Conservation (phyloP, 2,888 invertebrate genomes). For the Gymnoscelis rufifasciata region DNA sequence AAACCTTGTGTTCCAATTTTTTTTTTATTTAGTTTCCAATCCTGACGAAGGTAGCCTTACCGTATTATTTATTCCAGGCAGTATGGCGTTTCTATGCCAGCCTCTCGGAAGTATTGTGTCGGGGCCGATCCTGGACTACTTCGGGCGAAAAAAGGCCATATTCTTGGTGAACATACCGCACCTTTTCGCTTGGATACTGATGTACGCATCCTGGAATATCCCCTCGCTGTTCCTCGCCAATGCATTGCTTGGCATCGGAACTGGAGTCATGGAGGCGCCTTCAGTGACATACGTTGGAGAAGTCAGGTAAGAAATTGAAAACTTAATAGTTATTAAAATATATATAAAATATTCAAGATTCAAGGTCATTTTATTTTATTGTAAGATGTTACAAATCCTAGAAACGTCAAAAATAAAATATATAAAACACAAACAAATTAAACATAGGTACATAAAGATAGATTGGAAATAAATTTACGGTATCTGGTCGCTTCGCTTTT, state of each 20-base stretch:
- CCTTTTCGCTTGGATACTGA: constrained; percentile 76
- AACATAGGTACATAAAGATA: too few relatives aligned
- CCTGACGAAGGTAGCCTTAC: background rate
- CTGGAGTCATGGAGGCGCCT: constrained; percentile 80
- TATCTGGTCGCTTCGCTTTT: too few relatives aligned
- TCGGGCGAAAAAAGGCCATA: constrained; percentile 76
- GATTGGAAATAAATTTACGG: too few relatives aligned
- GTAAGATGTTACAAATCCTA: too few relatives aligned
- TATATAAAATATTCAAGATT: too few relatives aligned
- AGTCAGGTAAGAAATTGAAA: constrained; percentile 68
- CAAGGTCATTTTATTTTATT: too few relatives aligned
- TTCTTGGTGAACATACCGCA: constrained; percentile 79
- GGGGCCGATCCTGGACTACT: constrained; percentile 73
- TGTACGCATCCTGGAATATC: constrained; percentile 71
- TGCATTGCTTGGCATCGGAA: constrained; percentile 76
- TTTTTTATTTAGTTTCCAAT: too few relatives aligned
- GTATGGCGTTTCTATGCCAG: constrained; percentile 77
- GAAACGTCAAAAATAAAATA: too few relatives aligned
- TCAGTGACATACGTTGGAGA: constrained; percentile 81
- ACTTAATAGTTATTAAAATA: too few relatives aligned
- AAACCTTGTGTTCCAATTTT: too few relatives aligned
- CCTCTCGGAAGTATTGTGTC: constrained; percentile 79
- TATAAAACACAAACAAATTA: too few relatives aligned
- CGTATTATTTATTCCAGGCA: constrained; percentile 54
- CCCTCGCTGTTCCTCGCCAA: constrained; percentile 71